Conservation (phyloP, 2,113 vertebrate species). For the Eidolon helvum region DNA sequence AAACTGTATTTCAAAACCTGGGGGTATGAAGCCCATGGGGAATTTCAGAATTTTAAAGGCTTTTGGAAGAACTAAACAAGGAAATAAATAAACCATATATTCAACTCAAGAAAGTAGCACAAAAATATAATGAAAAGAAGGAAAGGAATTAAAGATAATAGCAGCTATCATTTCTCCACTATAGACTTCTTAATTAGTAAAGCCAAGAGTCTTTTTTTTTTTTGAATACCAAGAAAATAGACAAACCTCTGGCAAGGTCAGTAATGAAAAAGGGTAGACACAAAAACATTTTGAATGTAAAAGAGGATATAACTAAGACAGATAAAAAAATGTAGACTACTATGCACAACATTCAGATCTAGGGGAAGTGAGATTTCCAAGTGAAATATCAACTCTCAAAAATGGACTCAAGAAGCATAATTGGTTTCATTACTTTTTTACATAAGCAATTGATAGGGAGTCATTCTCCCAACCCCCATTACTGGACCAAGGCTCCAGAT, state of each 20-base stretch:
- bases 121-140: neutral
- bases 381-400: neutral
- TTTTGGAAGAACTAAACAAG: constrained; percentile 6
- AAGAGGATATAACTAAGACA: neutral
- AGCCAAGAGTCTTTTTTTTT: neutral
- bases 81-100: neutral
- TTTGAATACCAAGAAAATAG: neutral
- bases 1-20: neutral
- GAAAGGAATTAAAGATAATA: neutral
- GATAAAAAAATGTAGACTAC: neutral
- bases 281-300: neutral
- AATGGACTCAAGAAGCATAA: neutral
- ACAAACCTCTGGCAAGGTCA: neutral
- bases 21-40: neutral
- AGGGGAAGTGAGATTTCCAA: neutral
- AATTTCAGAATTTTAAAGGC: neutral
- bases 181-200: neutral
- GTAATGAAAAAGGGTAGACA: neutral
- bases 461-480: neutral
- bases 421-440: neutral
- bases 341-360: neutral
- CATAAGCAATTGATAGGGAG: neutral
- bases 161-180: neutral
- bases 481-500: neutral
- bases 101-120: neutral